phyloP scores from a whole-genome alignment of 2,888 invertebrate species.

The Griposia aprilina region DNA sequence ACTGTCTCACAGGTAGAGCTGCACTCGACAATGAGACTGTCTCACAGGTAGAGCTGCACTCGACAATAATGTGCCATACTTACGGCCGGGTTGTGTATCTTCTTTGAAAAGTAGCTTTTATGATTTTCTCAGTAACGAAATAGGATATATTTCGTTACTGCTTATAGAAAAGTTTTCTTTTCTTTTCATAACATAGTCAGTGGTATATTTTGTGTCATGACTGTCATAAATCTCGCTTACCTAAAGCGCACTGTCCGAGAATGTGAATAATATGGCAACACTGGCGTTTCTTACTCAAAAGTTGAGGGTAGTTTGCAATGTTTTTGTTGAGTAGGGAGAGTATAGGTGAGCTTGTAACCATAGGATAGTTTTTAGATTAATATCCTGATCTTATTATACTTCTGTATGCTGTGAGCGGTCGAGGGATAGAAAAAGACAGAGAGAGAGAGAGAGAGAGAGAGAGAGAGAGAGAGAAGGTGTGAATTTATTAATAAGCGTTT shows the following conservation, averaged over 20 bases:
- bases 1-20: no score
- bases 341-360: conserved; percentile 3
- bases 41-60: no score
- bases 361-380: not conserved
- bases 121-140: no score
- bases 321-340: conserved; percentile 46
- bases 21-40: no score
- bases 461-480: no score
- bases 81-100: no score
- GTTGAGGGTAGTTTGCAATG: conserved; percentile 56
- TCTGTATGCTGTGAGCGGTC: no score
- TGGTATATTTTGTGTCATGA: conserved; percentile 1
- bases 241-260: conserved; percentile 59
- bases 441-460: no score
- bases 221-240: conserved; percentile 70
- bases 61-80: no score
- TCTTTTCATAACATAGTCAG: conserved; percentile 1
- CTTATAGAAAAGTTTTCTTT: conserved; percentile 1
- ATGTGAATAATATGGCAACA: conserved; percentile 66
- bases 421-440: no score
- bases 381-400: no score
- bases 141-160: not conserved
- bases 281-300: conserved; percentile 59
- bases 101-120: not conserved
- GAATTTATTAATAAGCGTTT: no score